These are phyloP conservation scores for Pollimyrus isidori DNA, from an alignment of 2,113 vertebrate species.

Conservation along the genomic window DNA sequence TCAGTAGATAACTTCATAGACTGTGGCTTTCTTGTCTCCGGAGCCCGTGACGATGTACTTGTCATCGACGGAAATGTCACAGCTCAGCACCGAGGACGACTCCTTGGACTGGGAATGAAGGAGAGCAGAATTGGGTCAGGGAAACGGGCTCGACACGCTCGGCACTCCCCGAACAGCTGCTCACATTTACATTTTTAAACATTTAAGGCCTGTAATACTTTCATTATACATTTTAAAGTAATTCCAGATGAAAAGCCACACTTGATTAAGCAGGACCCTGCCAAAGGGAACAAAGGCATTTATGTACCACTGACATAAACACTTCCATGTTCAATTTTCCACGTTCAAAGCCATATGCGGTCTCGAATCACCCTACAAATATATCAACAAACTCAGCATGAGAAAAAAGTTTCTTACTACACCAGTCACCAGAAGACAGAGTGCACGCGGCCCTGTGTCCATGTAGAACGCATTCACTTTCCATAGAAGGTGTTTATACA, in stretches of 20 bases:
- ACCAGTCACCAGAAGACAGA: neutral
- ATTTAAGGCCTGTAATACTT: neutral
- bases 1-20: constrained; percentile 97
- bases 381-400: neutral
- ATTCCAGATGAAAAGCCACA: neutral
- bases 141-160: neutral
- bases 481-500: neutral
- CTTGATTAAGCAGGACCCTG: neutral
- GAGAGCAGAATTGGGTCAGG: neutral
- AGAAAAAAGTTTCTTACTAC: neutral
- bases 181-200: constrained; percentile 7
- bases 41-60: constrained; percentile 98
- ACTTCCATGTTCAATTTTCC: constrained; percentile 1
- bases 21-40: constrained; percentile 96
- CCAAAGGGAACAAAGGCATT: constrained; percentile 10
- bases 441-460: neutral
- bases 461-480: neutral
- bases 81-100: constrained; percentile 91
- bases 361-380: neutral
- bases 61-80: constrained; percentile 92
- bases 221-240: neutral
- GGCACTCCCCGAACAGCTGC: neutral
- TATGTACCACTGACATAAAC: neutral
- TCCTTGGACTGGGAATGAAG: constrained; percentile 76
- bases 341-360: neutral